phyloP scores from a whole-genome alignment of 2,797 vertebrate genomes.

The Gorsachius magnificus region DNA sequence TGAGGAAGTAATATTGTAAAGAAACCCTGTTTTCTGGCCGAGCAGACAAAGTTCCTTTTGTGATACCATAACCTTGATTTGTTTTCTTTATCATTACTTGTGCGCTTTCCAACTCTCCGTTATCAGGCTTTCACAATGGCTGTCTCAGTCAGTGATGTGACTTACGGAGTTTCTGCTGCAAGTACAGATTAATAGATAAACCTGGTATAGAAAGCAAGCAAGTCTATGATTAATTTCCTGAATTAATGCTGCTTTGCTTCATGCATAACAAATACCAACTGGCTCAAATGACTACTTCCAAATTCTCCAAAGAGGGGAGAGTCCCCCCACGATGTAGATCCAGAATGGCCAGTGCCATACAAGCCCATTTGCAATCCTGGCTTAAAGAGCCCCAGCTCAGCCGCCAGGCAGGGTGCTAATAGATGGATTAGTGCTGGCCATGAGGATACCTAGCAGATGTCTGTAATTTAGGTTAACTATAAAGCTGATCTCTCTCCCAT shows the following conservation, averaged over 20 bases:
- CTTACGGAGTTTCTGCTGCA: not conserved
- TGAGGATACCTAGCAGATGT: not conserved
- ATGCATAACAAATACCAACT: not conserved
- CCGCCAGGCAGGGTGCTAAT: not conserved
- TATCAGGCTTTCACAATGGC: not conserved
- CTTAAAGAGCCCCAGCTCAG: fast-evolving
- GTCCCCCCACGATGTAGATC: not conserved
- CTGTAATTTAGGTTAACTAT: not conserved
- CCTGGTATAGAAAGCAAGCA: not conserved
- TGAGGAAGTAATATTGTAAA: not conserved
- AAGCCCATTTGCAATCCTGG: not conserved
- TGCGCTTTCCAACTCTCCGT: not conserved
- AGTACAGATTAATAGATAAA: not conserved
- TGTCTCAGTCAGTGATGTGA: not conserved
- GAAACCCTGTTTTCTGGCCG: not conserved
- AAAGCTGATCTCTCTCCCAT: not conserved
- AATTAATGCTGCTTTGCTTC: not conserved
- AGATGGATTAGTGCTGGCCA: not conserved
- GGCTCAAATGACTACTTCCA: not conserved
- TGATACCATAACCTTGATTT: slow-evolving; percentile 1
- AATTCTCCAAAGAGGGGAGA: not conserved
- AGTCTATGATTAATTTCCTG: not conserved
- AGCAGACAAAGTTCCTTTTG: slow-evolving; percentile 18
- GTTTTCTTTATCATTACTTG: not conserved
- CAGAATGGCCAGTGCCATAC: not conserved